Base-by-base conservation (phyloP, 2,888 invertebrate species). In the Brenthis ino region DNA sequence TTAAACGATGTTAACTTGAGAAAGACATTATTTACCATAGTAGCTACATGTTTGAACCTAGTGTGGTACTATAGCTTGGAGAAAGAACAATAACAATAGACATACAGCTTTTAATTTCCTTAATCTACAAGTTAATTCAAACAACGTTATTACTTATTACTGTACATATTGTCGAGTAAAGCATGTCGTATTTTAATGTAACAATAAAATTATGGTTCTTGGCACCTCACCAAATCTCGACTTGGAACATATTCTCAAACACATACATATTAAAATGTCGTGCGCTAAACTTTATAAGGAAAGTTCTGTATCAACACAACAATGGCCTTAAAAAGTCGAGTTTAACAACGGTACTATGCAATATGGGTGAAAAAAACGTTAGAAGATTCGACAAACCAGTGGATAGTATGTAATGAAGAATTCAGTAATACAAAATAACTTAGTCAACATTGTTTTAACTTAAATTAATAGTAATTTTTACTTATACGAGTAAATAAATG, bases 251-350 rank as follows among this genome's bases (percentile, higher is more conserved):
- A 60, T 16, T 50, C 60, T 60, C 50, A 28, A 54, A 54, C 24
- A 12, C 54, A 54, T 20, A 12, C 53, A 20, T 54, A 50, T 50
- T 60, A 60, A 50, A 60, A 50, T 60, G 28, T 60, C 50, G 24
- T 60, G 24, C 50, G n/a, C 12, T 16, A 50, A 58, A 24, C 47
- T 11, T 47, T 50, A 60, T 60, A 60, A 60, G 50, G 33, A 60
- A 50, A 16, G 28, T 50, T 16, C 50, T 50, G 12, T 50, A 13
- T 54, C 13, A 54, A 14, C 28, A 28, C 28, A 28, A 50, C 47
- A n/a, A 12, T 28, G 14, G 11, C 8, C 28, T 50, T 6, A 60
- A 11, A 48, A 50, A 12, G 28, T 4, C 14, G 12, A 50, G 28
- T 16, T 16, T 0, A 50, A 33, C 13, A 50, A 60, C 13, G 24